Evolutionary conservation across 1,140 invertebrate species (phyloP).

Genomic region (Zeugodacus cucurbitae): DNA sequence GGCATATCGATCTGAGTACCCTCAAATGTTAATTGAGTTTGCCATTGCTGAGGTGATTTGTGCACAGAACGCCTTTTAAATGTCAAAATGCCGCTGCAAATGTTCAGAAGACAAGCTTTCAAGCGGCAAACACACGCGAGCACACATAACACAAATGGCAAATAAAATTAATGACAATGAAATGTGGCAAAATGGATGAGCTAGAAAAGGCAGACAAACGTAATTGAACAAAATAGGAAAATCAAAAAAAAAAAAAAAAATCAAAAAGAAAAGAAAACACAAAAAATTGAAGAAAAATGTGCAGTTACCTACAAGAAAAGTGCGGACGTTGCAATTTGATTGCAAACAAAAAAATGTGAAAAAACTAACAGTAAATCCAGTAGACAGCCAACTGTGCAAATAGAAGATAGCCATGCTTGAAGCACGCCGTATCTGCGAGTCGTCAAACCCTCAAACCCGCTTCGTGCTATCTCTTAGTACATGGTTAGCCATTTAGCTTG

Average conservation of each 20-base stretch:
- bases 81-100: slow-evolving; percentile 14
- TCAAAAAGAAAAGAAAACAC: background rate
- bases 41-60: background rate
- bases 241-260: background rate
- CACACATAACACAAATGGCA: background rate
- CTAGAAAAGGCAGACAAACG: background rate
- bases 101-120: background rate
- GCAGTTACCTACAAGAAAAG: background rate
- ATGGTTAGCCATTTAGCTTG: background rate
- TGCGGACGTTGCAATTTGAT: slow-evolving; percentile 12
- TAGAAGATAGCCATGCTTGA: background rate
- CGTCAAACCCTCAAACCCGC: background rate
- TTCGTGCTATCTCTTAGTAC: background rate
- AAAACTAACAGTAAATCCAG: background rate
- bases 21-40: slow-evolving; percentile 24
- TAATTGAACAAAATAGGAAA: background rate
- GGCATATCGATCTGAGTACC: background rate
- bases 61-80: slow-evolving; percentile 29
- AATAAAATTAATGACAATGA: slow-evolving; percentile 38
- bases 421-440: too few relatives aligned
- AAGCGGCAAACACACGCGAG: background rate
- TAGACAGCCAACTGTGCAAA: background rate
- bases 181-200: slow-evolving; percentile 13
- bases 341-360: background rate
- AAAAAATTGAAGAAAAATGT: background rate